phyloP scores from a whole-genome alignment of 2,113 vertebrate species.

The Heptranchias perlo region DNA sequence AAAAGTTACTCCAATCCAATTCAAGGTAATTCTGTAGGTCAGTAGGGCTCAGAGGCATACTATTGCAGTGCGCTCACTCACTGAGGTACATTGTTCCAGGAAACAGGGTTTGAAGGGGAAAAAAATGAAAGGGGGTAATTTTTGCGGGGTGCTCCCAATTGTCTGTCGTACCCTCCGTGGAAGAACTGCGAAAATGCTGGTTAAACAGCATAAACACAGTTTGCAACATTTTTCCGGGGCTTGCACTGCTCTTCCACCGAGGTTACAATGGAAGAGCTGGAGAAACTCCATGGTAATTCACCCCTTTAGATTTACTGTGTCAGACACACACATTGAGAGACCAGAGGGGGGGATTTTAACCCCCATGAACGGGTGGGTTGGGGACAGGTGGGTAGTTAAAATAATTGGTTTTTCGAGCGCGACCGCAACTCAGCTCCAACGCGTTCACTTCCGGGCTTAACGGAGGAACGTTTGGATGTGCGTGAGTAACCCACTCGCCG shows the following conservation, averaged over 20 bases:
- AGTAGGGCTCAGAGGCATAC: no score
- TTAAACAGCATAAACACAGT: no score
- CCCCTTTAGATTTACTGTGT: background rate
- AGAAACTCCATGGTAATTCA: background rate
- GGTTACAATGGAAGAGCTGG: background rate
- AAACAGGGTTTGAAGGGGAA: background rate
- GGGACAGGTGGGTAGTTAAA: no score
- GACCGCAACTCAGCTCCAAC: no score
- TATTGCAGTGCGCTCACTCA: background rate
- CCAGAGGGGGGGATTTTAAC: no score
- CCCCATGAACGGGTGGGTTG: no score
- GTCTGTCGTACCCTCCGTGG: background rate
- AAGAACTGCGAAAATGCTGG: background rate
- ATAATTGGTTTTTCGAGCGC: no score
- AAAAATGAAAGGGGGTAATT: background rate
- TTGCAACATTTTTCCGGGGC: background rate
- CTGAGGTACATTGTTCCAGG: background rate
- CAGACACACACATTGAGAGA: background rate
- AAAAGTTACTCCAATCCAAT: background rate
- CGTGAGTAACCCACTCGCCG: no score
- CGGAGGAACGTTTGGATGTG: no score
- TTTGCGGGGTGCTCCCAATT: background rate
- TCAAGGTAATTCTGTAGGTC: background rate
- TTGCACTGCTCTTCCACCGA: background rate
- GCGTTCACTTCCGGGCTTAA: no score